phyloP scores from a whole-genome alignment of 2,113 vertebrate species.

The Acrocephalus arundinaceus region DNA sequence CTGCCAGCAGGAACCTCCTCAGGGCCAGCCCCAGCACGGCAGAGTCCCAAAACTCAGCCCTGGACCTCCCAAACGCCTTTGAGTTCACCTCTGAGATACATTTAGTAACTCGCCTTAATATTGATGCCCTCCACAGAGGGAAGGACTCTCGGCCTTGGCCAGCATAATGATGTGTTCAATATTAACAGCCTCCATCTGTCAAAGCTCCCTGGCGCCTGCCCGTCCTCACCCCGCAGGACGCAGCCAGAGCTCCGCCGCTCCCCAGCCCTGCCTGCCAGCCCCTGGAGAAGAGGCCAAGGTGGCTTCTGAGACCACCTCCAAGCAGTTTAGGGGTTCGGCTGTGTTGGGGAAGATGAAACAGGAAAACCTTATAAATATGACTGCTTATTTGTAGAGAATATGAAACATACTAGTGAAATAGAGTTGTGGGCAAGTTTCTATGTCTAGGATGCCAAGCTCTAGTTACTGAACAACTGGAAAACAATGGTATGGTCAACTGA shows the following conservation, averaged over 20 bases:
- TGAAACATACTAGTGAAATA: no score
- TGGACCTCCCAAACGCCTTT: conserved; percentile 10
- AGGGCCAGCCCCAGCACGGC: fast-evolving
- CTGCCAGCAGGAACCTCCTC: neutral
- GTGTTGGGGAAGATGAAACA: no score
- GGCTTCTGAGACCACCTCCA: neutral
- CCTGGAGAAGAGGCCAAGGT: neutral
- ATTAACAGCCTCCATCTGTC: conserved; percentile 45
- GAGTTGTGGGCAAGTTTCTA: no score
- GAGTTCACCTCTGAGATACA: conserved; percentile 59
- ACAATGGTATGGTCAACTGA: no score
- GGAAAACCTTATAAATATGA: no score
- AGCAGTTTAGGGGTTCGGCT: fast-evolving
- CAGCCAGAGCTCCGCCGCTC: fast-evolving
- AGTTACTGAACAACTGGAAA: no score
- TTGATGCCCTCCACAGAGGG: conserved; percentile 18
- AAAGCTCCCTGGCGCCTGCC: neutral
- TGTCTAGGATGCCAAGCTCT: no score
- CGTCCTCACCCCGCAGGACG: fast-evolving
- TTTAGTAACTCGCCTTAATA: conserved; percentile 63
- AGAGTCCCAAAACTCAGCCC: neutral
- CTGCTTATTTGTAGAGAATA: no score
- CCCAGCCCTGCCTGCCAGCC: neutral
- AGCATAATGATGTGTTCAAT: conserved; percentile 58
- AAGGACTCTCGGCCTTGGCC: conserved; percentile 31